Conservation (phyloP, 2,797 vertebrate species). For the Naso thynnoides region DNA sequence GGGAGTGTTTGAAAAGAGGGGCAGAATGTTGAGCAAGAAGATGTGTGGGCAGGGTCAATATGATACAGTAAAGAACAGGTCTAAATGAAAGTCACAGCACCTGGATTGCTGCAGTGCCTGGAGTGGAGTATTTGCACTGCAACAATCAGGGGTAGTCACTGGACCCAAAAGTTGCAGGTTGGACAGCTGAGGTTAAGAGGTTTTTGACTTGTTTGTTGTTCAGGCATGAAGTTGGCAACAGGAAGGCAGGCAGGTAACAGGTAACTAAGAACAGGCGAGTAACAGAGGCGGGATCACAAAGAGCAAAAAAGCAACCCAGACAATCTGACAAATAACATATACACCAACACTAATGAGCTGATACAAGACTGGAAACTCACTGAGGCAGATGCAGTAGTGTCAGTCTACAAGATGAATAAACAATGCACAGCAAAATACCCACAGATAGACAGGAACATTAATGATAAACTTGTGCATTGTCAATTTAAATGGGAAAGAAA, state of each 20-base stretch:
- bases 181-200: conserved; percentile 56
- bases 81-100: conserved; percentile 12
- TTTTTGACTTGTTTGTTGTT: conserved; percentile 50
- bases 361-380: conserved; percentile 53
- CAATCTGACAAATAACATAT: conserved; percentile 63
- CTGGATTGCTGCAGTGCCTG: conserved; percentile 12
- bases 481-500: neutral
- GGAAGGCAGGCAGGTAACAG: conserved; percentile 23
- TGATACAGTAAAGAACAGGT: conserved; percentile 4
- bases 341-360: conserved; percentile 64
- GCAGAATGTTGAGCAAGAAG: conserved; percentile 8
- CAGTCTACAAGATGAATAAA: conserved; percentile 44
- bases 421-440: conserved; percentile 30
- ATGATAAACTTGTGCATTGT: neutral
- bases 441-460: conserved; percentile 1
- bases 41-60: conserved; percentile 17
- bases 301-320: conserved; percentile 45
- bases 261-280: conserved; percentile 27
- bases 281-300: conserved; percentile 35
- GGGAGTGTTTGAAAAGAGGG: neutral
- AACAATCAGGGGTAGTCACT: conserved; percentile 12
- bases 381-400: conserved; percentile 31
- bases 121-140: conserved; percentile 1
- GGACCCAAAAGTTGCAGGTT: conserved; percentile 27
- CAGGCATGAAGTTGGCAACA: conserved; percentile 35